Evolutionary conservation across 2,113 vertebrate species (phyloP).

Genomic region (Geococcyx californianus): DNA sequence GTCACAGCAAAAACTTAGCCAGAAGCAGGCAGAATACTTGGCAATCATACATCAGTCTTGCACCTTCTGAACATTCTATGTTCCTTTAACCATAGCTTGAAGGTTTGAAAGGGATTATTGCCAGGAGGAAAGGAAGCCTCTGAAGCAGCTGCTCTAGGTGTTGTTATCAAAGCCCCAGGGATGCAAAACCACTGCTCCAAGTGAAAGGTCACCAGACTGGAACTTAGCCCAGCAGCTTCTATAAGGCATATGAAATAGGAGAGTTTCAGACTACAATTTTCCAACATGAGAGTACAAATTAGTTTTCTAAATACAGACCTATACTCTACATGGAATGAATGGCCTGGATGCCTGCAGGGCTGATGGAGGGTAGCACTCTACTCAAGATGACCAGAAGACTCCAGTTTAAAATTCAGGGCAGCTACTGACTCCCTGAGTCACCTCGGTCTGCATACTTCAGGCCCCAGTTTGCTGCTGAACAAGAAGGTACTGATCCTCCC

Average conservation of each 20-base stretch:
- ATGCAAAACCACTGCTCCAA: background rate
- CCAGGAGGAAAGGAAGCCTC: background rate
- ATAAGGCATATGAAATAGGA: background rate
- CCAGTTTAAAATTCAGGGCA: constrained; percentile 45
- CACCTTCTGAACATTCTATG: background rate
- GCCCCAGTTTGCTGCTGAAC: background rate
- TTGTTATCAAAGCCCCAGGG: background rate
- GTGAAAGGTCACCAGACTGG: constrained; percentile 14
- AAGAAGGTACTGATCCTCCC: background rate
- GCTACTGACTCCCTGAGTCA: constrained; percentile 13
- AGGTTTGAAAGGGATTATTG: background rate
- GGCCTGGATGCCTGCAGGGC: background rate
- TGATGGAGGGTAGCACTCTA: background rate
- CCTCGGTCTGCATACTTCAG: background rate
- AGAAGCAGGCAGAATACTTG: background rate
- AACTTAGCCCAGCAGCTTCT: background rate
- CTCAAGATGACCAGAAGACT: background rate
- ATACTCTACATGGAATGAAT: constrained; percentile 11
- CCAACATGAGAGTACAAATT: constrained; percentile 40
- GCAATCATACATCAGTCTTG: background rate
- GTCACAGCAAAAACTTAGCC: constrained; percentile 6
- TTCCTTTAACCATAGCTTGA: background rate
- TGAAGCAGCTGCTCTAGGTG: background rate
- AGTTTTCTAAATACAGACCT: constrained; percentile 52
- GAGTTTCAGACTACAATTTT: constrained; percentile 12